Evolutionary conservation across 1,140 invertebrate genomes (phyloP).

Genomic region (Pteromalus puparum): DNA sequence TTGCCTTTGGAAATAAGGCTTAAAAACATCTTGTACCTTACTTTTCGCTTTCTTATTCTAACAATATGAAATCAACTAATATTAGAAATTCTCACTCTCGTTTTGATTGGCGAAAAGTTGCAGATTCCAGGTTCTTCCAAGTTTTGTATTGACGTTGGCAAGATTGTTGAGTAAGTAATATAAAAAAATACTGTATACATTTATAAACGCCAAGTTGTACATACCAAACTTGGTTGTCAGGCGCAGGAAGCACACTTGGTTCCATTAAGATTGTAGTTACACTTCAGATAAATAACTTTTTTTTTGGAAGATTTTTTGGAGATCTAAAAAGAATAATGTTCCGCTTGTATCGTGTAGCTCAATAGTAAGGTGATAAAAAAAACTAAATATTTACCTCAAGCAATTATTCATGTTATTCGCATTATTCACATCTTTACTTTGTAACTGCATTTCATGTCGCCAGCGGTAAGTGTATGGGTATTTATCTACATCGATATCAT

Average conservation of each 20-base stretch:
- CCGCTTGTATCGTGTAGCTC: neutral
- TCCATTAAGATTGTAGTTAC: neutral
- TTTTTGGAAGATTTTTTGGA: constrained; percentile 20
- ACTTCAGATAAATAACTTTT: constrained; percentile 37
- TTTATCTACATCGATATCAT: constrained; percentile 73
- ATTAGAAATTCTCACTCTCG: neutral
- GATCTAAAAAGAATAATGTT: constrained; percentile 26
- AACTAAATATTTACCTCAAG: constrained; percentile 17
- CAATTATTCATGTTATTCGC: constrained; percentile 57
- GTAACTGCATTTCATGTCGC: constrained; percentile 75
- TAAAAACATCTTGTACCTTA: neutral
- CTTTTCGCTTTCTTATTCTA: neutral
- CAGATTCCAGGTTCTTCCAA: neutral
- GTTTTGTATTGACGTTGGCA: neutral
- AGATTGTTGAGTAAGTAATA: constrained; percentile 12
- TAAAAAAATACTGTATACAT: constrained; percentile 34
- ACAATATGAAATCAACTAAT: neutral
- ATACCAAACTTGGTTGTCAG: neutral
- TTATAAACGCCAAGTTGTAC: constrained; percentile 9
- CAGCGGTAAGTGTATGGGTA: constrained; percentile 84
- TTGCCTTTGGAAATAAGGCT: neutral
- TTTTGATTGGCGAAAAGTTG: constrained; percentile 17
- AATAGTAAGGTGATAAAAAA: neutral
- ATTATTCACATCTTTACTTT: constrained; percentile 57
- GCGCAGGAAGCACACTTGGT: constrained; percentile 25